Evolutionary conservation across 2,113 vertebrate genomes (phyloP).

Genomic region (Cynopterus brachyotis): DNA sequence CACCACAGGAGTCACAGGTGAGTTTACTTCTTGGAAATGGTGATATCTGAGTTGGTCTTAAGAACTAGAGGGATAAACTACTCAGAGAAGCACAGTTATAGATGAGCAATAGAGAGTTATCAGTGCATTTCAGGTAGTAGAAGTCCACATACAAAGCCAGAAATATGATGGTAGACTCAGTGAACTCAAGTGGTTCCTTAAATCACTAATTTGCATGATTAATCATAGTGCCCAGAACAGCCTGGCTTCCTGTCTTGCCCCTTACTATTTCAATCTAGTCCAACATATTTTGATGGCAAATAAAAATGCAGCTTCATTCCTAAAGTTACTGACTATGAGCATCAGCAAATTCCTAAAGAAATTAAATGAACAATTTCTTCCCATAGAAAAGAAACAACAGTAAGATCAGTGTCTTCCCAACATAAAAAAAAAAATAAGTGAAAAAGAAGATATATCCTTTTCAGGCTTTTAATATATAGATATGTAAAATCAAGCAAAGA

Average conservation of each 20-base stretch:
- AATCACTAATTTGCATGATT: background rate
- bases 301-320: background rate
- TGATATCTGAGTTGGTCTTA: background rate
- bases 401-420: background rate
- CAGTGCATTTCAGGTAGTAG: background rate
- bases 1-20: background rate
- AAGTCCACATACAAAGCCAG: background rate
- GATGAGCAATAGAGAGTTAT: background rate
- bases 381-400: background rate
- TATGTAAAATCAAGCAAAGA: conserved; percentile 33
- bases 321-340: background rate
- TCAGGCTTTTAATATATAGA: background rate
- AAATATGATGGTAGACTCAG: background rate
- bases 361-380: background rate
- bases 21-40: background rate
- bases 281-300: background rate
- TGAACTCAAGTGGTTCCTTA: background rate
- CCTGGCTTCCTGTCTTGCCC: background rate
- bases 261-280: background rate
- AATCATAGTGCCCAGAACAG: background rate
- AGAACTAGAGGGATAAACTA: background rate
- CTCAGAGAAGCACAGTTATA: fast-evolving
- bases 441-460: background rate
- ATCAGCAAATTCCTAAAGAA: background rate
- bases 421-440: background rate